Evolutionary conservation across 1,140 invertebrate species (phyloP).

Genomic region (Zaprionus nigranus): DNA sequence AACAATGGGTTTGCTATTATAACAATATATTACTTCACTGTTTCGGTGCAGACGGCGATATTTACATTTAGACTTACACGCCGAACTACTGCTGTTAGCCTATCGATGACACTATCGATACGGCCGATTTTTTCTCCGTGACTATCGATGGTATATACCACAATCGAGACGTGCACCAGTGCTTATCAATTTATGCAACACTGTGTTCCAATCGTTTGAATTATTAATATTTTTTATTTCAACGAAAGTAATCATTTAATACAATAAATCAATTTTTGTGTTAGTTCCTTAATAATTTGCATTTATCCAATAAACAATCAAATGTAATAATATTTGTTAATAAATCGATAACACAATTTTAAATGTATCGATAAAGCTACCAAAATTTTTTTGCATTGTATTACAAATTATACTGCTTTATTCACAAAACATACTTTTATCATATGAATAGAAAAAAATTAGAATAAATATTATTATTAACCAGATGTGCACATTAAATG

Average conservation of each 20-base stretch:
- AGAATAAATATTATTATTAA: background rate
- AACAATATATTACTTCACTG: slow-evolving; percentile 29
- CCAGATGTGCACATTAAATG: background rate
- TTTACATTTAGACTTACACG: slow-evolving; percentile 55
- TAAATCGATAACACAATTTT: background rate
- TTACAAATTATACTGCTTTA: background rate
- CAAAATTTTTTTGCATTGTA: background rate
- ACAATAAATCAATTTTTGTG: background rate
- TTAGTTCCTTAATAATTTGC: background rate
- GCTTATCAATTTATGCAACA: background rate
- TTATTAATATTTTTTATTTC: background rate
- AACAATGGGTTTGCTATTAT: background rate
- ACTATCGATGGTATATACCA: slow-evolving; percentile 3
- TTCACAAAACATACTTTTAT: background rate
- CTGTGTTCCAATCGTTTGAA: background rate
- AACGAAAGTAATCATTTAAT: background rate
- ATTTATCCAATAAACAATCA: background rate
- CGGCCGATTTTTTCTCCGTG: background rate
- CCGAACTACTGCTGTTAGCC: slow-evolving; percentile 34
- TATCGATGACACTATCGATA: slow-evolving; percentile 33
- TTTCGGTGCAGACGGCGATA: slow-evolving; percentile 46
- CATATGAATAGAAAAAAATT: background rate
- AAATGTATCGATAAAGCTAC: background rate
- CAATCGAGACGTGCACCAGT: background rate
- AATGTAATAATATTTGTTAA: background rate